Evolutionary conservation across 2,797 vertebrate species (phyloP).

Genomic region (Rhynchotus rufescens): DNA sequence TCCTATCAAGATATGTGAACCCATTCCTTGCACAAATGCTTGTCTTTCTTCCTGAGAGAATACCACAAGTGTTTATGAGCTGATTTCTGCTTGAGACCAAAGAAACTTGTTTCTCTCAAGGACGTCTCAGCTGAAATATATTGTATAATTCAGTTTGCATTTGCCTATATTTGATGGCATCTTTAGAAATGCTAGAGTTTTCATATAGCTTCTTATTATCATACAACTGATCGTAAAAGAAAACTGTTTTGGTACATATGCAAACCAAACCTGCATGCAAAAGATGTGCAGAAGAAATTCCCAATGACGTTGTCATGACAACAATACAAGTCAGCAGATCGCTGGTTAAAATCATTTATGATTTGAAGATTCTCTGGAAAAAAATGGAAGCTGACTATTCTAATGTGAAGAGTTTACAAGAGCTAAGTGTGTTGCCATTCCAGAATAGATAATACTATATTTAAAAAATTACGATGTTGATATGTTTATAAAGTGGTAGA

Average conservation of each 20-base stretch:
- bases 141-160: background rate
- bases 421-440: background rate
- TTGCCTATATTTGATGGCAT: background rate
- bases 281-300: conserved; percentile 4
- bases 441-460: background rate
- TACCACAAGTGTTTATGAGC: background rate
- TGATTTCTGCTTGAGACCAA: background rate
- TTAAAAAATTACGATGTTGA: background rate
- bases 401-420: background rate
- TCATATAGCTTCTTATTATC: background rate
- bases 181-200: background rate
- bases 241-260: background rate
- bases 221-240: background rate
- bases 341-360: background rate
- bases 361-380: conserved; percentile 8
- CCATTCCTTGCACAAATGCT: background rate
- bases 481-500: background rate
- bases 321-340: conserved; percentile 22
- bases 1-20: background rate
- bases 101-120: background rate
- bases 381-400: background rate
- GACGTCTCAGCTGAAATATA: background rate
- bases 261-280: background rate
- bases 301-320: conserved; percentile 56
- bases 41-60: background rate